A percentile compares a stretch with the other conserved stretches of the same genome.
Evolutionary conservation across 2,113 vertebrate genomes (phyloP).

Genomic region (Phyllostomus discolor): DNA sequence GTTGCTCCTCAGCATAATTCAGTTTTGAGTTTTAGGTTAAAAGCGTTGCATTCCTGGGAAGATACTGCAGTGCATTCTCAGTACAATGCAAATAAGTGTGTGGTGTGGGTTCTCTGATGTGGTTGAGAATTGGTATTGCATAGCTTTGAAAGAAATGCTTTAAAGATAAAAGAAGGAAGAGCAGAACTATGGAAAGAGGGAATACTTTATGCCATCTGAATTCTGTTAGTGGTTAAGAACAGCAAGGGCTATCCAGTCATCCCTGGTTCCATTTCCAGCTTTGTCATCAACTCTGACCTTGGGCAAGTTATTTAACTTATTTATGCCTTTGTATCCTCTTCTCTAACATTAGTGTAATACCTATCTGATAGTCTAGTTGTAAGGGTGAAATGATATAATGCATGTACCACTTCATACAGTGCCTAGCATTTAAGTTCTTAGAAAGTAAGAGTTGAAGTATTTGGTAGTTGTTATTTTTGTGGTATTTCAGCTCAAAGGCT

Average conservation of each 20-base stretch:
- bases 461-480: background rate
- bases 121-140: background rate
- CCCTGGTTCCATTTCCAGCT: background rate
- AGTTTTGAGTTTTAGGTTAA: background rate
- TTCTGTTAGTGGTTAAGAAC: background rate
- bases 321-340: background rate
- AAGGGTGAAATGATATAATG: background rate
- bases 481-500: background rate
- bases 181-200: background rate
- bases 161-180: constrained; percentile 28
- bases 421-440: background rate
- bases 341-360: background rate
- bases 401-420: background rate
- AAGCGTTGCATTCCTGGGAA: background rate
- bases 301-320: background rate
- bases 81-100: background rate
- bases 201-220: background rate
- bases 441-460: background rate
- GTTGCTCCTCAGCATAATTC: background rate
- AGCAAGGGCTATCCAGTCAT: background rate
- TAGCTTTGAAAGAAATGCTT: constrained; percentile 13
- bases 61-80: background rate
- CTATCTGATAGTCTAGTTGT: background rate
- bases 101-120: background rate
- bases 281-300: background rate